phyloP scores from a whole-genome alignment of 2,888 invertebrate genomes.

The Auanema freiburgensis region DNA sequence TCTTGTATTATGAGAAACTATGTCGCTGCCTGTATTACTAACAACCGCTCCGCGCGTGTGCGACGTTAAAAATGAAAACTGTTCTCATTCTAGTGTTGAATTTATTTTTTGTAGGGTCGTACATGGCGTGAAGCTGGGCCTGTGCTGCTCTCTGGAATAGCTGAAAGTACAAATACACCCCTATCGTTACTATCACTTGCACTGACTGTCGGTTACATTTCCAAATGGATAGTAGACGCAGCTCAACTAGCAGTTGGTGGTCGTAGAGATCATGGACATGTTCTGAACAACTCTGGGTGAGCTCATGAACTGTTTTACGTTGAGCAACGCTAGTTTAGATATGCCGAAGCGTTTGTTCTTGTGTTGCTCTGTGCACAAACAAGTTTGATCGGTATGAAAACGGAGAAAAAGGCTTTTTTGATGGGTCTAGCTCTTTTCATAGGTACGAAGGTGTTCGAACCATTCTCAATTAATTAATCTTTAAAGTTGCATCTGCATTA shows the following conservation, averaged over 20 bases:
- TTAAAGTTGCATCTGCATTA: conserved; percentile 68
- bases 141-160: conserved; percentile 48
- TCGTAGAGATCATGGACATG: conserved; percentile 39
- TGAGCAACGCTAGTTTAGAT: conserved; percentile 59
- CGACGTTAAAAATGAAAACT: background rate
- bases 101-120: conserved; percentile 28
- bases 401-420: conserved; percentile 68
- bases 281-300: conserved; percentile 44
- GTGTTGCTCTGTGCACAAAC: conserved; percentile 69
- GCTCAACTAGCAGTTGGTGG: conserved; percentile 37
- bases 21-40: background rate
- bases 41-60: background rate
- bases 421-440: conserved; percentile 70
- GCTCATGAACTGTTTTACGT: background rate
- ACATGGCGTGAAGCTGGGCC: conserved; percentile 43
- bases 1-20: background rate
- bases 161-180: conserved; percentile 66
- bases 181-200: conserved; percentile 69
- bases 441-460: conserved; percentile 23
- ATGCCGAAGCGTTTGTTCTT: conserved; percentile 70
- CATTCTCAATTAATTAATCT: background rate
- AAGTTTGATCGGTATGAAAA: conserved; percentile 68
- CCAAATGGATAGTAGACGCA: conserved; percentile 41
- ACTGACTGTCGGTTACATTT: conserved; percentile 65
- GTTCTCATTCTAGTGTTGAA: background rate